phyloP scores from a whole-genome alignment of 2,888 invertebrate species.

The Apodemia zela region DNA sequence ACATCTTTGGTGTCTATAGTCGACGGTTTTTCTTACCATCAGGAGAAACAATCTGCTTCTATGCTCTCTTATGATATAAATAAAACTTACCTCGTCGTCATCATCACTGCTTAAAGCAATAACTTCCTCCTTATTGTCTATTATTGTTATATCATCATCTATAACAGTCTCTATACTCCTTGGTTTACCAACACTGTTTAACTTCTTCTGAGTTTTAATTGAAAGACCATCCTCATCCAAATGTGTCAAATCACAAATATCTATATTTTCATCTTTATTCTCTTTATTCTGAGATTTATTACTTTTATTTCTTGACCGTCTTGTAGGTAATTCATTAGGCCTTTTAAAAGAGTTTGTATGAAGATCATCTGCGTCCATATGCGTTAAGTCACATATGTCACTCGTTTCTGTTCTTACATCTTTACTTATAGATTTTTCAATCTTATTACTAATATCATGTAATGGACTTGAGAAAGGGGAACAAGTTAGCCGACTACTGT shows the following conservation, averaged over 20 bases:
- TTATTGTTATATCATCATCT: conserved; percentile 64
- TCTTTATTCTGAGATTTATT: conserved; percentile 30
- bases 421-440: conserved; percentile 29
- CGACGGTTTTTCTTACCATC: no score
- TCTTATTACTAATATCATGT: conserved; percentile 45
- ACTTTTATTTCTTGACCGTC: conserved; percentile 30
- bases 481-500: conserved; percentile 48
- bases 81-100: conserved; percentile 45
- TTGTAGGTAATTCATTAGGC: neutral
- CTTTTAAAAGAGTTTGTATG: neutral
- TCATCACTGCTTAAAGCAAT: conserved; percentile 72
- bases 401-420: neutral
- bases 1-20: no score
- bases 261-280: conserved; percentile 17
- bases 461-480: conserved; percentile 60
- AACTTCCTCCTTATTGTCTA: conserved; percentile 57
- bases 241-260: conserved; percentile 28
- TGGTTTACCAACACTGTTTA: conserved; percentile 28
- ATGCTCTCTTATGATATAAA: no score
- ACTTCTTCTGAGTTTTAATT: conserved; percentile 37
- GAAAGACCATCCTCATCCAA: conserved; percentile 31
- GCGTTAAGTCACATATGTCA: conserved; percentile 20
- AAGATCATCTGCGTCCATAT: conserved; percentile 1
- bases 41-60: no score
- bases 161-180: conserved; percentile 38